Percentiles rank a stretch among this genome's conserved stretches.
phyloP scores from a whole-genome alignment of 2,888 invertebrate genomes.

The Stictocephala bisonia region DNA sequence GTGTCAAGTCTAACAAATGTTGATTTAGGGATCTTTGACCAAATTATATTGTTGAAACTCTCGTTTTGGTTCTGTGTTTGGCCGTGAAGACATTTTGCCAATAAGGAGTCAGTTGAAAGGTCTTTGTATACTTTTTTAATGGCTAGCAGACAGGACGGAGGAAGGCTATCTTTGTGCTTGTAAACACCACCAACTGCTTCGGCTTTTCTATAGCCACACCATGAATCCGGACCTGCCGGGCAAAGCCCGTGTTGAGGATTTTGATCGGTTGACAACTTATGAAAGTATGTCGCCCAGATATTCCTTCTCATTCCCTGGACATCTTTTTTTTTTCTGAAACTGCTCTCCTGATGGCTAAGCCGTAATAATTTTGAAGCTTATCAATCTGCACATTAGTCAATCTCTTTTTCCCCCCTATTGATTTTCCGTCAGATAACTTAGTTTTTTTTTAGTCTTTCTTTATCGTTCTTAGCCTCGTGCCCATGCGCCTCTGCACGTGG shows the following conservation, averaged over 20 bases:
- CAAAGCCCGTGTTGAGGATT: slow-evolving; percentile 56
- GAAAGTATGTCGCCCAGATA: slow-evolving; percentile 58
- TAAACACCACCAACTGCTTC: slow-evolving; percentile 12
- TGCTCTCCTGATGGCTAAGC: slow-evolving; percentile 56
- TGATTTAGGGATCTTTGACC: background rate
- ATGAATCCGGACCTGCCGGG: slow-evolving; percentile 51
- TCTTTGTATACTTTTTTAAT: slow-evolving; percentile 46
- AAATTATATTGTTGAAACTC: background rate
- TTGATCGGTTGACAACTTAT: slow-evolving; percentile 55
- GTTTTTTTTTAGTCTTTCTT: slow-evolving; percentile 39
- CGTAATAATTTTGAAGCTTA: slow-evolving; percentile 57
- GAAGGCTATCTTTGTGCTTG: slow-evolving; percentile 44
- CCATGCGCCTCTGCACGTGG: too few species aligned
- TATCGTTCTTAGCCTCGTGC: too few species aligned
- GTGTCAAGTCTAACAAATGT: background rate
- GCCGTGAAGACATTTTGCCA: slow-evolving; percentile 18
- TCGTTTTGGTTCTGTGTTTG: background rate
- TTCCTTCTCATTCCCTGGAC: slow-evolving; percentile 56
- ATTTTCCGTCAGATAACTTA: slow-evolving; percentile 41
- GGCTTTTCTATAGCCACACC: slow-evolving; percentile 56
- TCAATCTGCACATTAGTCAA: slow-evolving; percentile 56
- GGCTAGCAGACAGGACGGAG: slow-evolving; percentile 36
- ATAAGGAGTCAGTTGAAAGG: background rate
- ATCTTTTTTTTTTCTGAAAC: too few species aligned
- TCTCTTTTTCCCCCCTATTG: slow-evolving; percentile 53